Conservation (phyloP, 2,113 vertebrate species). For the Cyprinodon tularosa region DNA sequence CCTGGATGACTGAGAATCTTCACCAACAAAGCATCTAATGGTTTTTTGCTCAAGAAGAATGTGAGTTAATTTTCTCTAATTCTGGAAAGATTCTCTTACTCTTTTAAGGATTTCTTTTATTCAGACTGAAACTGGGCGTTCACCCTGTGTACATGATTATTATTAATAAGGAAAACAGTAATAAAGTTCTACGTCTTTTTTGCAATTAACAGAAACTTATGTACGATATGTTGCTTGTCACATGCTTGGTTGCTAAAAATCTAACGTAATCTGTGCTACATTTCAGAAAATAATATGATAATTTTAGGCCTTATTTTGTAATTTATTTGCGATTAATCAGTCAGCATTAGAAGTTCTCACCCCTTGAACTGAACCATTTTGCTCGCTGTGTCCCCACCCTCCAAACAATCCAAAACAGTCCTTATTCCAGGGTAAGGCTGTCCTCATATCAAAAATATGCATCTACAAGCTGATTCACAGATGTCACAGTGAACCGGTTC, state of each 20-base stretch:
- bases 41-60: constrained; percentile 65
- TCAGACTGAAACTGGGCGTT: neutral
- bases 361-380: neutral
- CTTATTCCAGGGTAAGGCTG: neutral
- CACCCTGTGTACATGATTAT: constrained; percentile 26
- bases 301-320: neutral
- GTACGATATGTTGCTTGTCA: neutral
- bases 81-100: constrained; percentile 12
- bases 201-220: too few relatives aligned
- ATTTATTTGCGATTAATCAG: neutral
- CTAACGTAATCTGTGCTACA: too few relatives aligned
- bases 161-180: neutral
- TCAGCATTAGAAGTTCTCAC: neutral
- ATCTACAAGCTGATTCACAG: constrained; percentile 3
- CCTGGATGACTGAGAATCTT: too few relatives aligned
- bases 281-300: neutral
- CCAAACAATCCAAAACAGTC: neutral
- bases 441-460: neutral
- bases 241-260: neutral
- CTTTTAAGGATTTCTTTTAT: constrained; percentile 21
- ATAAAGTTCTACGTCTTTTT: neutral
- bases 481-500: neutral
- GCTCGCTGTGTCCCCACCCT: neutral
- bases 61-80: constrained; percentile 56
- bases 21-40: constrained; percentile 41